Evolutionary conservation across 2,888 invertebrate species (phyloP), one percentile per base, ranked within the genome.

Genomic region (Leptopilina drosophilae): DNA sequence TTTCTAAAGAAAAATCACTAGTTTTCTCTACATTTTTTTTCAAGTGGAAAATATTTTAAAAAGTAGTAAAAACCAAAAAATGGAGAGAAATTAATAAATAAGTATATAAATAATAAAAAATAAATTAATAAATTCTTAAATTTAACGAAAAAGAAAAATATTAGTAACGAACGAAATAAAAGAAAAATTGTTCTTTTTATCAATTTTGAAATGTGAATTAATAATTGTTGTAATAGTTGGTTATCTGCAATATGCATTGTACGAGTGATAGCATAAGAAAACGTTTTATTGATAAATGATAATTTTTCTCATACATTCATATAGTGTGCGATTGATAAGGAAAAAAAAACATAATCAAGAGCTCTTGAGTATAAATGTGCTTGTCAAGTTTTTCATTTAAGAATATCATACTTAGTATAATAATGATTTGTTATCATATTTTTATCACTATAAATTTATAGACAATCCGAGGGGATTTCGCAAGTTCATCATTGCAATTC

Each of bases 361-460:
- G 53, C 73, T 73, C 56, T 73, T 73, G 26, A 56, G 73, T 33
- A 33, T 33, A 33, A 33, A 33, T 33, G 33, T 33, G 33, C 53
- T 33, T 73, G 73, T 73, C 73, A 73, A 73, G 73, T 73, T 73
- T 73, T 56, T 53, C 53, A 33, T 8, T 56, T 56, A 73, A 73
- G 56, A 73, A 56, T 56, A 73, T 73, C 73, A 73, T 73, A 73
- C 56, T 73, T 73, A 56, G 56, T 73, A 42, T 42, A 73, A 73
- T n/a, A 73, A 73, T 73, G 73, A 73, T 73, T 73, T 73, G 73
- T 73, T 73, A 73, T 73, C 73, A 5, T 56, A 73, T 33, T 73
- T 73, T 73, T 73, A 73, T 73, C 56, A 73, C n/a, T 56, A 12
- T 49, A 33, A 14, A 73, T 69, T 53, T 73, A 73, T 56, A 53